Percentiles rank a stretch among this genome's conserved stretches.
Evolutionary conservation across 2,797 vertebrate species (phyloP).

Genomic region (Ceryle rudis): DNA sequence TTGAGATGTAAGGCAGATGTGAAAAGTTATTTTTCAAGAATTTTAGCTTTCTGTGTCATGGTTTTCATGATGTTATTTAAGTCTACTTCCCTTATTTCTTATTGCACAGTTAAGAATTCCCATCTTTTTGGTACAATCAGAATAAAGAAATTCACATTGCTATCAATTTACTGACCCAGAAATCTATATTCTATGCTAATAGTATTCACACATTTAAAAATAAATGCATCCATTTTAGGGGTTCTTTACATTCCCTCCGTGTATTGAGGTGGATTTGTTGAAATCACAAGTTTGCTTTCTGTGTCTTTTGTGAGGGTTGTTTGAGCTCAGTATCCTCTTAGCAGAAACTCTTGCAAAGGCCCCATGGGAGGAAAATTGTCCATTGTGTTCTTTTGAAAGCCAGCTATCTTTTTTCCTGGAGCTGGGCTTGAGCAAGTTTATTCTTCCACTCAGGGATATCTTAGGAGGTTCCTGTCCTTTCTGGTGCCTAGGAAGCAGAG

Average conservation of each 20-base stretch:
- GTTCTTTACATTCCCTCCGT: not conserved
- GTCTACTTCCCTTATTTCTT: not conserved
- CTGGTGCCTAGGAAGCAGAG: conserved; percentile 35
- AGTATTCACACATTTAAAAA: not conserved
- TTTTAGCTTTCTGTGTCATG: not conserved
- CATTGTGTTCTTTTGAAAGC: conserved; percentile 60
- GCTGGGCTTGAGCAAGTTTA: conserved; percentile 39
- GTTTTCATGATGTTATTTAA: not conserved
- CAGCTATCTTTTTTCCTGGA: conserved; percentile 42
- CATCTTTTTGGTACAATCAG: not conserved
- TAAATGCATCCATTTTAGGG: not conserved
- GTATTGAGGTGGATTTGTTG: not conserved
- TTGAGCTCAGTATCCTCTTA: conserved; percentile 28
- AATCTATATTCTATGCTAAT: not conserved
- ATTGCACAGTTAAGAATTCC: not conserved
- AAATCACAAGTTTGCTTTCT: conserved; percentile 4
- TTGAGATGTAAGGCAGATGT: not conserved
- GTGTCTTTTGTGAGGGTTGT: not conserved
- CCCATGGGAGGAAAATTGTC: conserved; percentile 36
- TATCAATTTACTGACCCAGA: not conserved
- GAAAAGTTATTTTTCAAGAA: not conserved
- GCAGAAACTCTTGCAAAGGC: conserved; percentile 16
- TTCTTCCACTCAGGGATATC: conserved; percentile 61
- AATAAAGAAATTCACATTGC: not conserved
- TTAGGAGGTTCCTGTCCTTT: conserved; percentile 58